Evolutionary conservation across 2,797 vertebrate genomes (phyloP).

Genomic region (Tamandua tetradactyla): DNA sequence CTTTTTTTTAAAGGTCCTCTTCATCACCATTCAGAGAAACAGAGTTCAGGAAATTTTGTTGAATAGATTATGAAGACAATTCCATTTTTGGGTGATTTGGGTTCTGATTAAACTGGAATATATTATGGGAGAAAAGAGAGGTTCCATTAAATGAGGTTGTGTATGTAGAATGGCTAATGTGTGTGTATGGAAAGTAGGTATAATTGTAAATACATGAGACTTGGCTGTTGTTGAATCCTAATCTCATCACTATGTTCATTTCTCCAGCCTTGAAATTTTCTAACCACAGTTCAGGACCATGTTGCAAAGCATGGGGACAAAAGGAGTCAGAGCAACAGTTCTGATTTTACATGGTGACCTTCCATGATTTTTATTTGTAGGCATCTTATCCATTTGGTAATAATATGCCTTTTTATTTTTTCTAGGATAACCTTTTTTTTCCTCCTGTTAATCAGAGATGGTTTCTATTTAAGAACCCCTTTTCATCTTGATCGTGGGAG

Average conservation of each 20-base stretch:
- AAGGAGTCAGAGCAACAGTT: background rate
- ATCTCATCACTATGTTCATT: background rate
- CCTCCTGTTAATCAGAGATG: background rate
- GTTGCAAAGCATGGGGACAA: background rate
- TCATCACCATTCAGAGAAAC: background rate
- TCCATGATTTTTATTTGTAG: background rate
- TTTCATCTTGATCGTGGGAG: background rate
- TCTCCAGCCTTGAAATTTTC: background rate
- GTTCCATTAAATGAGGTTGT: background rate
- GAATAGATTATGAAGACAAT: background rate
- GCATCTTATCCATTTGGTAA: background rate
- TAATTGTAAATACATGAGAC: background rate
- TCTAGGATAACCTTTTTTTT: background rate
- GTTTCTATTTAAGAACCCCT: constrained; percentile 16
- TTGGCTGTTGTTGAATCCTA: background rate
- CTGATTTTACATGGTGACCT: background rate
- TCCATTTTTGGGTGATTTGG: background rate
- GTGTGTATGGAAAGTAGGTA: background rate
- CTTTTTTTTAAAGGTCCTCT: background rate
- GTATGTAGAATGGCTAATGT: background rate
- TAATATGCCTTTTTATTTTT: background rate
- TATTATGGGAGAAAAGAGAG: background rate
- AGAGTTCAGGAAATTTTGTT: background rate
- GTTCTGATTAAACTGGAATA: background rate
- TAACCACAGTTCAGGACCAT: background rate